Evolutionary conservation across 2,797 vertebrate genomes (phyloP).

Genomic region (Sebastes goodei): DNA sequence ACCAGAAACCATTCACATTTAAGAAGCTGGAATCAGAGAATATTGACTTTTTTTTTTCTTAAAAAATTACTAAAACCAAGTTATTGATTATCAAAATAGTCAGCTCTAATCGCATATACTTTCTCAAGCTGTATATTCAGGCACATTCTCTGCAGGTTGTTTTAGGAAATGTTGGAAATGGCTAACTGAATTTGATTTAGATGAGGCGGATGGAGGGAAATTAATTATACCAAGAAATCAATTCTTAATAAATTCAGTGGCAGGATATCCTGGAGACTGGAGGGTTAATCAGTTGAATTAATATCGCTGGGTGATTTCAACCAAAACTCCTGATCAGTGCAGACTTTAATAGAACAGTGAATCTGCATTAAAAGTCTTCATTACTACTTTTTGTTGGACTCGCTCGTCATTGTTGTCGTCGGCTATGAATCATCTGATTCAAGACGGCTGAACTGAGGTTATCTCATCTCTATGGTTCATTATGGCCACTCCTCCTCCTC

Average conservation of each 20-base stretch:
- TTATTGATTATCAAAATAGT: too few species aligned
- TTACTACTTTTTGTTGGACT: conserved; percentile 10
- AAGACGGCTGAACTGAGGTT: conserved; percentile 4
- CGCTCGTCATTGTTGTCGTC: background rate
- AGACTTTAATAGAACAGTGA: conserved; percentile 17
- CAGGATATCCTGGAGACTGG: background rate
- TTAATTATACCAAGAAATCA: background rate
- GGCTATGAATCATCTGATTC: conserved; percentile 33
- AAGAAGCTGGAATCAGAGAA: too few species aligned
- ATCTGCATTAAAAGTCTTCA: conserved; percentile 6
- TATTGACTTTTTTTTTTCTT: too few species aligned
- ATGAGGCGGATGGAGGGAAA: background rate
- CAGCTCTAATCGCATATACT: too few species aligned
- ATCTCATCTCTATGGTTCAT: conserved; percentile 2
- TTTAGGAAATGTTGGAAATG: conserved; percentile 10
- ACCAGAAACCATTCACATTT: too few species aligned
- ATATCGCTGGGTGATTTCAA: background rate
- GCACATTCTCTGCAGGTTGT: background rate
- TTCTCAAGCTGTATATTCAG: background rate
- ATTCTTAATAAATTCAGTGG: background rate
- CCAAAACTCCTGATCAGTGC: conserved; percentile 15
- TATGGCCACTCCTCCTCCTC: background rate
- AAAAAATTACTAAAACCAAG: too few species aligned
- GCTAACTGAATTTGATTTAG: background rate
- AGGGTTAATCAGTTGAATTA: background rate